A percentile compares a stretch with the other conserved stretches of the same genome.
phyloP scores from a whole-genome alignment of 2,888 invertebrate species.

The Phortica okadai region DNA sequence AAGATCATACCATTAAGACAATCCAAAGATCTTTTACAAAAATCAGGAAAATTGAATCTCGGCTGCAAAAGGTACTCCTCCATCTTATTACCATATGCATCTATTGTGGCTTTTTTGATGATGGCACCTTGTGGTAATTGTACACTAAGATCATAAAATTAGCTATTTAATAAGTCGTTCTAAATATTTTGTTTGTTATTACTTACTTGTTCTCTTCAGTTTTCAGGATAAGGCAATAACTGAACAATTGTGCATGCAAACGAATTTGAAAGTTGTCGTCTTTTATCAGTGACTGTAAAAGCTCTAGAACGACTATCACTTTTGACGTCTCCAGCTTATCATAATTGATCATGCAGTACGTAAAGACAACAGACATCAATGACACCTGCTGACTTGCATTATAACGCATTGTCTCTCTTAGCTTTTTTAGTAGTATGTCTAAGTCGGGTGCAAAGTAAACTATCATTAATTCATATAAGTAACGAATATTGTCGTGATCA shows the following conservation, averaged over 20 bases:
- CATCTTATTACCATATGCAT: neutral
- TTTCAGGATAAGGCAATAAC: neutral
- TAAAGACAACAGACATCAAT: neutral
- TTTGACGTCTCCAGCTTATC: neutral
- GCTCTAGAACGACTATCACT: neutral
- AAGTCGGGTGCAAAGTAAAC: neutral
- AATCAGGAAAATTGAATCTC: neutral
- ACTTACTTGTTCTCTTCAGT: too few relatives aligned
- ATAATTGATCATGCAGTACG: neutral
- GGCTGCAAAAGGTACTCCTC: neutral
- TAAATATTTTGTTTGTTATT: too few relatives aligned
- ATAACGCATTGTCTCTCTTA: neutral
- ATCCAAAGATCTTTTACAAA: neutral
- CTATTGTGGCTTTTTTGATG: neutral
- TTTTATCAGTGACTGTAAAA: neutral
- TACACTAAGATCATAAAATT: too few relatives aligned
- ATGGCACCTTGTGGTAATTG: too few relatives aligned
- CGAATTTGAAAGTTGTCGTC: neutral
- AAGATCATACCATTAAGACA: neutral
- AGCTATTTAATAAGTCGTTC: too few relatives aligned
- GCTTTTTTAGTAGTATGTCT: neutral
- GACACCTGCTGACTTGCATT: neutral
- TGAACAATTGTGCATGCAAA: neutral
- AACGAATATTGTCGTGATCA: neutral
- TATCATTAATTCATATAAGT: slow-evolving; percentile 6